Evolutionary conservation across 2,888 invertebrate species (phyloP), one percentile per base, ranked within the genome.

Genomic region (Andrena praecox): DNA sequence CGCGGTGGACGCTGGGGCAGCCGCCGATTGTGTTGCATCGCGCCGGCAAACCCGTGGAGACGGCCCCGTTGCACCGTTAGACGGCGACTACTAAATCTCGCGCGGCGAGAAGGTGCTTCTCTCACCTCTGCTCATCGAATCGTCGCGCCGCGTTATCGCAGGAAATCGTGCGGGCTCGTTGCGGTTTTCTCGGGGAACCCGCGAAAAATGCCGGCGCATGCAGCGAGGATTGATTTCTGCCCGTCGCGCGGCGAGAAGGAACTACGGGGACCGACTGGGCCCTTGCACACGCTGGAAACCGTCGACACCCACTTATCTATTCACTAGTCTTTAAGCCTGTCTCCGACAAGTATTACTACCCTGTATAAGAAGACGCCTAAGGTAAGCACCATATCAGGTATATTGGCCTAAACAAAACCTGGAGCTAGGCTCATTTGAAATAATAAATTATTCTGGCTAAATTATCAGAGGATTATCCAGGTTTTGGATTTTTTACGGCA

Each of bases 21-120:
- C 62, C 69, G 68, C 27, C 72, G 76, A 79, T 77, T 69, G 78
- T 78, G 31, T 71, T 75, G 80, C 85, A 67, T 33, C 76, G 59
- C 42, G 42, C 70, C 29, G 63, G 76, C 56, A 63, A 60, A 76
- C 70, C 76, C 35, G 62, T 70, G 78, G 66, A 80, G 70, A 63
- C 20, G n/a, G 70, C 66, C 56, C 77, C 56, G 63, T 35, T 31
- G 56, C 73, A 87, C 85, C 85, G 85, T 86, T 86, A 86, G 72
- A 63, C 85, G 80, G 59, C 80, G 80, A 27, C 80, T 84, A 75
- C 67, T 77, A 76, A 70, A 62, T 77, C 70, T 69, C 42, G 20
- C 20, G 66, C 31, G 24, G 42, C 27, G 8, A 12, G 33, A 54
- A 5, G 54, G 10, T n/a, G 24, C 72, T 68, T 82, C 77, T 82